Percentiles rank a stretch among this genome's conserved stretches.
Conservation (phyloP, 2,113 vertebrate species). For the Cryptotis parvus region DNA sequence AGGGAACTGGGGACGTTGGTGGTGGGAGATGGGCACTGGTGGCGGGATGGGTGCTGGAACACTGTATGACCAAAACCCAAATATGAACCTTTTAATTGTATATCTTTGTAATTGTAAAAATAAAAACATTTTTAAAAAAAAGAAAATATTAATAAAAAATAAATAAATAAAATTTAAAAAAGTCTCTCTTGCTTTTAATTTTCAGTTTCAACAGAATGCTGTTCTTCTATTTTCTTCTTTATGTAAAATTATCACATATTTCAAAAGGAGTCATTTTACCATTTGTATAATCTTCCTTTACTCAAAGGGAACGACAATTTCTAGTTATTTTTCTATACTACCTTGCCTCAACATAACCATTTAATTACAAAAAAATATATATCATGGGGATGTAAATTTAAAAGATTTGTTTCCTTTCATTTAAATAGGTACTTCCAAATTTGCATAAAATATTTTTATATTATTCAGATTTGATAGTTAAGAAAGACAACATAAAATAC, state of each 20-base stretch:
- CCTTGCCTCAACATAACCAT: not conserved
- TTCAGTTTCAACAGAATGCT: not conserved
- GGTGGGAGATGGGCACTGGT: too few species aligned
- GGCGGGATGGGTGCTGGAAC: too few species aligned
- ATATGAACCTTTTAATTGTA: too few species aligned
- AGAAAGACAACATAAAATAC: conserved; percentile 38
- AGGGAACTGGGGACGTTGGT: too few species aligned
- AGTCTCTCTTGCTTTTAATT: not conserved
- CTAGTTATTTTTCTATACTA: conserved; percentile 29
- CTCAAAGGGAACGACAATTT: conserved; percentile 17
- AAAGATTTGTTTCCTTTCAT: conserved; percentile 22
- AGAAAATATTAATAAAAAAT: too few species aligned
- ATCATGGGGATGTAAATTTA: not conserved
- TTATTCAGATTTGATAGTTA: conserved; percentile 16
- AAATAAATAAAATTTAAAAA: too few species aligned
- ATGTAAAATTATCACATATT: not conserved
- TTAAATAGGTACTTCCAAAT: conserved; percentile 53
- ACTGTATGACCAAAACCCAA: too few species aligned
- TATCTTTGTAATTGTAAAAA: too few species aligned
- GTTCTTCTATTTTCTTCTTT: conserved; percentile 18
- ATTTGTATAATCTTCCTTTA: conserved; percentile 31
- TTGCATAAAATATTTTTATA: conserved; percentile 35
- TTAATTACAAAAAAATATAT: conserved; percentile 42
- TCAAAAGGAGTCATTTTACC: conserved; percentile 48
- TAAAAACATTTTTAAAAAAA: too few species aligned